Evolutionary conservation across 2,888 invertebrate genomes (phyloP), one percentile per base, ranked within the genome.

Genomic region (Pollenia angustigena): DNA sequence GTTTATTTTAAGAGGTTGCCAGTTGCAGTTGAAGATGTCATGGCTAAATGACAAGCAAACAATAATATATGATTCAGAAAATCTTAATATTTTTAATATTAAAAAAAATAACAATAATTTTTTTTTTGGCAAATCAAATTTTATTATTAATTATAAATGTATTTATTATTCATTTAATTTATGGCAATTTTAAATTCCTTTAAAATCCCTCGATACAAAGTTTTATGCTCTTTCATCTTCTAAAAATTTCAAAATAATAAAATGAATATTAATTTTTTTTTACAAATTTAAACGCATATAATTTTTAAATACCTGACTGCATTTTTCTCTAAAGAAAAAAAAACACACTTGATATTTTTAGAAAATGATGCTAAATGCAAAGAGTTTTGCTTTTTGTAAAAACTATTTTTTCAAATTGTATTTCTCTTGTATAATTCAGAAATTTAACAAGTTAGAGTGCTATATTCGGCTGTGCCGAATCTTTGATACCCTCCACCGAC

Each of bases 321-420:
- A 10, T 8, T 46, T 23, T 48, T 79, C 10, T 56, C 44, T 32
- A 6, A 32, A 32, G 32, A 40, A n/a, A 58, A 50, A 50, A 44
- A 58, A 3, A 40, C 42, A 10, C 10, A 4, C 4, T 46, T 44
- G 9, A 7, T 86, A 82, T 86, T 86, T 86, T 79, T 86, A 86
- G 85, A 79, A 82, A 82, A 82, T 80, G 79, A 82, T 86, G 85
- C 75, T 82, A 42, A 79, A 82, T 75, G 85, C 82, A 82, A 86
- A 86, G 82, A 16, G 56, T 79, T 76, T 76, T 54, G 32, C 4
- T 32, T 16, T 54, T 62, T 64, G 48, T 64, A 64, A 32, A 44
- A 72, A 66, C n/a, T 44, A 66, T 60, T 72, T 68, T 14, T 40
- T 48, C 42, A 78, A 66, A 66, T n/a, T 74, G 18, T 48, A 74